Percentiles rank a stretch among this genome's conserved stretches.
phyloP scores from a whole-genome alignment of 2,888 invertebrate genomes.

The Hyposoter dolosus region DNA sequence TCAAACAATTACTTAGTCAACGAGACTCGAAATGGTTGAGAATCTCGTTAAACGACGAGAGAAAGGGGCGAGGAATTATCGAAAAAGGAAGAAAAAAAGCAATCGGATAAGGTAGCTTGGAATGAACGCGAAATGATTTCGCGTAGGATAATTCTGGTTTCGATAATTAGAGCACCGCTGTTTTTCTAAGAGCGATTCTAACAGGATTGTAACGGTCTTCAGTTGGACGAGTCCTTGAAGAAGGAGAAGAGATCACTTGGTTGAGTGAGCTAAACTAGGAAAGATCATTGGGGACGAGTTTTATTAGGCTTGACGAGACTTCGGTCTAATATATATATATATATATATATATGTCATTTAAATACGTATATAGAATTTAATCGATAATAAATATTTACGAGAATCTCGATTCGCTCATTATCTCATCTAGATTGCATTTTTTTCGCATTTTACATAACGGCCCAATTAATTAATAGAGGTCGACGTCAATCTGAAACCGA shows the following conservation, averaged over 20 bases:
- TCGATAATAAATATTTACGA: neutral
- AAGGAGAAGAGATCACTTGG: conserved; percentile 36
- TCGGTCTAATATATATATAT: neutral
- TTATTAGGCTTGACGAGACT: conserved; percentile 15
- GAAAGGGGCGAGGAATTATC: neutral
- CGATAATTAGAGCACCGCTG: conserved; percentile 60
- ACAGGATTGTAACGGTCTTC: conserved; percentile 62
- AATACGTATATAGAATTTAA: neutral
- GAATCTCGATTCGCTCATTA: conserved; percentile 7
- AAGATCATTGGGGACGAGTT: conserved; percentile 43
- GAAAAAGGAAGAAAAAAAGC: conserved; percentile 9
- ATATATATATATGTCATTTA: neutral
- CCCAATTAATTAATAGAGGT: neutral
- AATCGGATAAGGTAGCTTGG: conserved; percentile 20
- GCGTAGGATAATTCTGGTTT: conserved; percentile 52
- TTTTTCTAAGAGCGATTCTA: conserved; percentile 44
- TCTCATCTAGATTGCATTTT: neutral
- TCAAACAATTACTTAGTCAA: neutral
- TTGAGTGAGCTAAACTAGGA: conserved; percentile 32
- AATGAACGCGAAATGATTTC: conserved; percentile 47
- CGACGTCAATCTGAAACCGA: neutral
- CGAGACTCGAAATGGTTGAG: neutral
- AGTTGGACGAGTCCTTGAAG: conserved; percentile 43
- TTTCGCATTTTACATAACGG: neutral
- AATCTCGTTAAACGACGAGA: neutral